Conservation (phyloP, 2,888 invertebrate genomes). For the Drosophila helvetica region DNA sequence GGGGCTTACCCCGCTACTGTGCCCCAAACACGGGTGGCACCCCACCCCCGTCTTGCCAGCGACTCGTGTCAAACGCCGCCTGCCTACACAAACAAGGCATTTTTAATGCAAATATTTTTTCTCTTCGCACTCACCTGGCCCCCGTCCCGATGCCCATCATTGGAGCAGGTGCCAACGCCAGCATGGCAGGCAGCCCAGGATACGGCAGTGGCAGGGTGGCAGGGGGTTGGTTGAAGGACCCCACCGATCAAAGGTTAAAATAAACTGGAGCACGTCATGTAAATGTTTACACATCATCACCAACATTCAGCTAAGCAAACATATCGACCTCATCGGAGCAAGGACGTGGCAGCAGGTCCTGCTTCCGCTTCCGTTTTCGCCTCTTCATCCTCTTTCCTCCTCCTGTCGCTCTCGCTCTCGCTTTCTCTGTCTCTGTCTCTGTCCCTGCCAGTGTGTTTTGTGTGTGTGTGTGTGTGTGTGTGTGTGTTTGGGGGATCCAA, state of each 20-base stretch:
- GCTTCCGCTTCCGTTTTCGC: conserved; percentile 4
- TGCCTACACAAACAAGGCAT: conserved; percentile 77
- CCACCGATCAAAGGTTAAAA: conserved; percentile 78
- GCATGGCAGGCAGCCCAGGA: conserved; percentile 2
- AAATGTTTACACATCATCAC: conserved; percentile 80
- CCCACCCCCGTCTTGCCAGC: conserved; percentile 2
- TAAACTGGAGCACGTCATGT: conserved; percentile 80
- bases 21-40: no score
- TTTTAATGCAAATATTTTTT: conserved; percentile 77
- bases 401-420: neutral
- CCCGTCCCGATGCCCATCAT: conserved; percentile 27
- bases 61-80: conserved; percentile 45
- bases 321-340: conserved; percentile 77
- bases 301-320: conserved; percentile 81
- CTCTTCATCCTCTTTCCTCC: neutral
- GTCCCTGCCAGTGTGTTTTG: neutral
- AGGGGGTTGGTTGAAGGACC: conserved; percentile 2
- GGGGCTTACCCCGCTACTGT: neutral
- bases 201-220: neutral
- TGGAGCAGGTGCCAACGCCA: conserved; percentile 28
- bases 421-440: neutral
- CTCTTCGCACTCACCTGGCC: conserved; percentile 30
- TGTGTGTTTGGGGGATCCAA: conserved; percentile 33
- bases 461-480: conserved; percentile 13
- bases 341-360: conserved; percentile 45